Evolutionary conservation across 1,140 invertebrate species (phyloP).

Genomic region (Lysiphlebus fabarum): DNA sequence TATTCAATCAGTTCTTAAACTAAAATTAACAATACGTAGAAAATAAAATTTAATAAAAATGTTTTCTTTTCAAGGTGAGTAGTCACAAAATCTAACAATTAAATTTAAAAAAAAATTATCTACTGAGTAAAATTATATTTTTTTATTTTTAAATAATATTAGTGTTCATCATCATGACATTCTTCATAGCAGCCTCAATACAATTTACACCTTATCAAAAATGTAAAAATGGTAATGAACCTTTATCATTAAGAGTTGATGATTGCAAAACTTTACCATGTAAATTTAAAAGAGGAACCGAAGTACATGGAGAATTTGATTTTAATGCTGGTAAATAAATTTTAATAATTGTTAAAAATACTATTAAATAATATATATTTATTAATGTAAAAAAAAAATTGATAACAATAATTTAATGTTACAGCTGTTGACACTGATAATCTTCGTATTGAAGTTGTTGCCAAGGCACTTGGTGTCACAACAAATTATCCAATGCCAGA

Average conservation of each 20-base stretch:
- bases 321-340: slow-evolving; percentile 33
- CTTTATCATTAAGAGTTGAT: slow-evolving; percentile 23
- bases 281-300: slow-evolving; percentile 24
- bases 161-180: slow-evolving; percentile 29
- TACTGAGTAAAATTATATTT: too few species aligned
- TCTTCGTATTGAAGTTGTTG: slow-evolving; percentile 31
- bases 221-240: slow-evolving; percentile 23
- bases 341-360: neutral
- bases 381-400: slow-evolving; percentile 5
- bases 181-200: slow-evolving; percentile 29
- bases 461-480: slow-evolving; percentile 7
- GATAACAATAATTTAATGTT: slow-evolving; percentile 12
- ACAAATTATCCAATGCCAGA: slow-evolving; percentile 30
- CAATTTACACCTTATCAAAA: slow-evolving; percentile 23
- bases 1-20: too few species aligned
- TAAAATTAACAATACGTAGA: too few species aligned
- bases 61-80: too few species aligned
- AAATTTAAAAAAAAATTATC: too few species aligned
- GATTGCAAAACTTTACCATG: slow-evolving; percentile 34
- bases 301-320: slow-evolving; percentile 28
- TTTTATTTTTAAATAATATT: neutral
- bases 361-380: neutral
- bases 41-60: too few species aligned
- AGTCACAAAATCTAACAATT: too few species aligned
- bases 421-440: slow-evolving; percentile 27